Percentiles rank a stretch among this genome's conserved stretches.
Evolutionary conservation across 2,113 vertebrate genomes (phyloP).

Genomic region (Notothenia coriiceps): DNA sequence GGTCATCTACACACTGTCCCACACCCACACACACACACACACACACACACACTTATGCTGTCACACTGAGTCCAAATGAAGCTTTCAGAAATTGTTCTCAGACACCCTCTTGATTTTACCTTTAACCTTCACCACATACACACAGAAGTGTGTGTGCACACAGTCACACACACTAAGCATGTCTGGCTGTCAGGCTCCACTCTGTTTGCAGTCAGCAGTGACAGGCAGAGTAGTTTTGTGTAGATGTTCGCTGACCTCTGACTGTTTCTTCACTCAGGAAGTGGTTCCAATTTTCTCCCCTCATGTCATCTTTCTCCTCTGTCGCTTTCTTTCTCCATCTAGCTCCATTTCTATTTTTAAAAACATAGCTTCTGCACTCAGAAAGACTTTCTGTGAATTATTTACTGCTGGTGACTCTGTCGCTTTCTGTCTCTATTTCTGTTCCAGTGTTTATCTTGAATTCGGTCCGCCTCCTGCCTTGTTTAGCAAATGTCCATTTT

Average conservation of each 20-base stretch:
- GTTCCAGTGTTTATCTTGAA: constrained; percentile 52
- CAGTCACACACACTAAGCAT: constrained; percentile 1
- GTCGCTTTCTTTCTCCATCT: constrained; percentile 11
- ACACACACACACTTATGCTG: constrained; percentile 22
- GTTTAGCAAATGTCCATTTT: constrained; percentile 45
- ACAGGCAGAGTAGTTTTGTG: constrained; percentile 31
- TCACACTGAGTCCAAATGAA: constrained; percentile 22
- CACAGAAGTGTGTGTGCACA: constrained; percentile 14
- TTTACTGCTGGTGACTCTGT: constrained; percentile 45
- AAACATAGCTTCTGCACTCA: constrained; percentile 19
- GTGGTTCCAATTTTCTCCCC: constrained; percentile 24
- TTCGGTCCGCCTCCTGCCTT: constrained; percentile 31
- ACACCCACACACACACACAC: constrained; percentile 7
- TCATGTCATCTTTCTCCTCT: constrained; percentile 13
- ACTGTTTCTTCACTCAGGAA: constrained; percentile 47
- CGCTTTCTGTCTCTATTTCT: constrained; percentile 48
- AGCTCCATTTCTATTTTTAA: constrained; percentile 45
- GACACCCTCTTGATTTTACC: constrained; percentile 45
- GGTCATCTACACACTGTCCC: constrained; percentile 35
- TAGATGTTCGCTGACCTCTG: constrained; percentile 49
- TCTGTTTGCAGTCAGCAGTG: constrained; percentile 36
- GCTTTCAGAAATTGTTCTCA: constrained; percentile 42
- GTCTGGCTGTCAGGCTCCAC: constrained; percentile 39
- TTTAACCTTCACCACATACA: constrained; percentile 29
- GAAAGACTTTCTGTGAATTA: constrained; percentile 49